Evolutionary conservation across 2,797 vertebrate genomes (phyloP), one percentile per base, ranked within the genome.

Genomic region (Pipistrellus pipistrellus): DNA sequence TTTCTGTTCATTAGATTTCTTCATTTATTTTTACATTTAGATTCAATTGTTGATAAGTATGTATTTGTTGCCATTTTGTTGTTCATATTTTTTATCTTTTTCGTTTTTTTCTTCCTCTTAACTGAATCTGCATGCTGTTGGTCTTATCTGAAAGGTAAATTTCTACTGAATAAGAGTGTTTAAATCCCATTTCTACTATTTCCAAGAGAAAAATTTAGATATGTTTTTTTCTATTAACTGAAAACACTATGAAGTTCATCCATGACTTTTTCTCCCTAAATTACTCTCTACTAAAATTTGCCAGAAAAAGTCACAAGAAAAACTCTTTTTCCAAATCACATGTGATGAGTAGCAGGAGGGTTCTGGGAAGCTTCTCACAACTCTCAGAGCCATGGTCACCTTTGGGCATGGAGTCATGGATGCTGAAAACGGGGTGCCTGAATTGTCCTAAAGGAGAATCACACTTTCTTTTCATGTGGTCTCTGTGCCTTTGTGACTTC

Each of bases 221-320:
- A 88, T 0, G 17, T 15, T 46, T 71, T 95, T 95, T 92, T 72
- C 94, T 84, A 91, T 94, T 96, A 95, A 78, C 62, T 95, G 82
- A 87, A 95, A 97, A 89, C 76, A 96, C 72, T 92, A 85, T 48
- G 44, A 89, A 96, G 59, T 95, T 92, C 84, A 95, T 73, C 62
- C 53, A 87, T 91, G 88, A 91, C 76, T 86, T 86, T 69, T 90
- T 92, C 80, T 93, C 27, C 66, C 88, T 96, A 90, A 88, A 95
- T 92, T 95, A 93, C 18, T 87, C 12, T 84, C 27, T 77, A 82
- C 72, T 30, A 88, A 90, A 17, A 23, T 89, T 96, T 95, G 20
- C 91, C 81, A 85, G 91, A 92, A 93, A 96, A 77, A 86, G 15
- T 78, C 20, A n/a, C 46, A 94, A 83, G 59, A 78, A 72, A 82